A percentile compares a stretch with the other conserved stretches of the same genome.
Conservation (phyloP, 2,797 vertebrate genomes). For the Mus minutoides region DNA sequence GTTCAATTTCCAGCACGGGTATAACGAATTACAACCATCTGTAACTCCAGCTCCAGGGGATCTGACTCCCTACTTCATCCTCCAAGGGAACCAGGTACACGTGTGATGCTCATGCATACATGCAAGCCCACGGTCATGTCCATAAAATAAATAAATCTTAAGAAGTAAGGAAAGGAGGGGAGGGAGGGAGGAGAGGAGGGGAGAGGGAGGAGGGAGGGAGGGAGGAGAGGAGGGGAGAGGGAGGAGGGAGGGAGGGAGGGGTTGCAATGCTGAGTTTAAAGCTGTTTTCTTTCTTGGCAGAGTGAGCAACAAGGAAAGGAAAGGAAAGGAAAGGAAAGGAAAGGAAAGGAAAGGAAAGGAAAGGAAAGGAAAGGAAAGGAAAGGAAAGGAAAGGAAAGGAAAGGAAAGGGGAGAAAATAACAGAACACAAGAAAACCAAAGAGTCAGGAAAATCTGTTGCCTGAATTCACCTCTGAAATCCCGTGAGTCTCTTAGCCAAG, state of each 20-base stretch:
- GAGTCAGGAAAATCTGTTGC: neutral
- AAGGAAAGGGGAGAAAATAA: neutral
- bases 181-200: neutral
- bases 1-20: neutral
- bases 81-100: neutral
- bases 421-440: neutral
- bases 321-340: accelerated
- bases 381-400: accelerated
- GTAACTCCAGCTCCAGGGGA: neutral
- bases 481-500: neutral
- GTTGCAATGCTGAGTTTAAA: neutral
- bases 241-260: too few species aligned
- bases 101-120: neutral
- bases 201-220: too few species aligned
- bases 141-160: neutral
- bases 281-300: neutral
- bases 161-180: neutral
- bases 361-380: accelerated
- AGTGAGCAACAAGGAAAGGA: neutral
- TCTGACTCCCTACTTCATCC: neutral
- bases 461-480: conserved; percentile 20
- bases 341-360: accelerated
- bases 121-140: neutral
- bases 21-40: neutral
- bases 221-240: accelerated